These are phyloP conservation scores for Chaetodon trifascialis DNA, from an alignment of 2,113 vertebrate genomes.

Conservation along the genomic window DNA sequence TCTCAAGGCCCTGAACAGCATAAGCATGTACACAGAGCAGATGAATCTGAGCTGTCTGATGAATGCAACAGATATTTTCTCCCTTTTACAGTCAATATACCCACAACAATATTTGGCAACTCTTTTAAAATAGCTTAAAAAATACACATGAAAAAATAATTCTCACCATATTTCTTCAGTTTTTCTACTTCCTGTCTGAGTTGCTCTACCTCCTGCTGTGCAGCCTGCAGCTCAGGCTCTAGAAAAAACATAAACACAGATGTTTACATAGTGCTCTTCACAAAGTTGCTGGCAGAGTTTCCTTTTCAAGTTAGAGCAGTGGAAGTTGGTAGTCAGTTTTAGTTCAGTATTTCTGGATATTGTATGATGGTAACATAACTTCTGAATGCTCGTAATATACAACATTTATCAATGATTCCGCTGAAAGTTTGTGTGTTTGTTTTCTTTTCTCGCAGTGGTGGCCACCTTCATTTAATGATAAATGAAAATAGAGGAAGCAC, in stretches of 20 bases:
- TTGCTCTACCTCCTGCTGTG: conserved; percentile 77
- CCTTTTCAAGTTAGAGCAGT: not conserved
- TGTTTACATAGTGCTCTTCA: not conserved
- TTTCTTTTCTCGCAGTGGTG: not conserved
- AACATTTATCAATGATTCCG: not conserved
- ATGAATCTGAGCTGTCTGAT: not conserved
- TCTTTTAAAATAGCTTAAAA: conserved; percentile 1
- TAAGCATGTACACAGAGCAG: not conserved
- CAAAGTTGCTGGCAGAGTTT: not conserved
- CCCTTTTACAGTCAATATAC: not conserved
- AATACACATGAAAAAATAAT: not conserved
- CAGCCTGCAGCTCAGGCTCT: conserved; percentile 80
- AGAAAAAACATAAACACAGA: conserved; percentile 37
- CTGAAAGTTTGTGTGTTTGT: not conserved
- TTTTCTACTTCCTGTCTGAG: conserved; percentile 74
- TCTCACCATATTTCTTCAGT: conserved; percentile 79
- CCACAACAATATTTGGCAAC: not conserved
- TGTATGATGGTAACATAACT: not conserved
- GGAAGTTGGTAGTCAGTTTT: not conserved
- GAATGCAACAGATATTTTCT: not conserved
- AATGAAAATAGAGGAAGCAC: not conserved
- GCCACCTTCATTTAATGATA: not conserved
- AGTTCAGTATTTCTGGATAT: conserved; percentile 13
- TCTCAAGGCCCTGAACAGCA: not conserved
- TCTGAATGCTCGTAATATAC: not conserved